Evolutionary conservation across 2,797 vertebrate genomes (phyloP).

Genomic region (Apogon talboti): DNA sequence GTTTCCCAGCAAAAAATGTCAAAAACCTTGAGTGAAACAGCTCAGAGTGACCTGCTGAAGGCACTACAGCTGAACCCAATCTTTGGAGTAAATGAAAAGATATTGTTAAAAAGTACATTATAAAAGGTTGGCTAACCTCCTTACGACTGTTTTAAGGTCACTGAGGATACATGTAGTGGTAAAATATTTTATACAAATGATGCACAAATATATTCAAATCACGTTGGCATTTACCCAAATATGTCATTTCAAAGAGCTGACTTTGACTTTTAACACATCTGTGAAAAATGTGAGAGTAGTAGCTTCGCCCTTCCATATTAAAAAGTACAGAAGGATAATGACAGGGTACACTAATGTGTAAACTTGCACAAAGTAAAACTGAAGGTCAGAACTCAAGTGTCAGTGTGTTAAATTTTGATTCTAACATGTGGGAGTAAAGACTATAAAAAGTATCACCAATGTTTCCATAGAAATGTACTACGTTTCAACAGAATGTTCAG

Average conservation of each 20-base stretch:
- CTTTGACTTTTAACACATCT: background rate
- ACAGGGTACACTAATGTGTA: background rate
- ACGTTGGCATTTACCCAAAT: background rate
- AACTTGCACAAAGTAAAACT: background rate
- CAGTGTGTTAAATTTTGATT: background rate
- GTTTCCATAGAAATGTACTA: no score
- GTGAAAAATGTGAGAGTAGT: background rate
- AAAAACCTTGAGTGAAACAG: constrained; percentile 8
- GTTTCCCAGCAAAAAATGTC: constrained; percentile 2
- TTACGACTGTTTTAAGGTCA: background rate
- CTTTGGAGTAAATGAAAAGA: background rate
- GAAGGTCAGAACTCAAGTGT: no score
- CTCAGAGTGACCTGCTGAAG: constrained; percentile 6
- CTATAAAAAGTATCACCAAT: no score
- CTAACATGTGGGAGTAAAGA: no score
- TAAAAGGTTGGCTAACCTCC: background rate
- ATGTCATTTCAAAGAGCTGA: background rate
- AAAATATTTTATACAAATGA: no score
- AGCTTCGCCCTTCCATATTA: no score
- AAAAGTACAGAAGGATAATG: background rate
- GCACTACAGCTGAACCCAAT: background rate
- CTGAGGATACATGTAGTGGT: background rate
- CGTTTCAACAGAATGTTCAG: no score
- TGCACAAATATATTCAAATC: no score
- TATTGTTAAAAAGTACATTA: background rate